Base-by-base conservation (phyloP, 2,888 invertebrate species). In the Archaeoteleia sp. region DNA sequence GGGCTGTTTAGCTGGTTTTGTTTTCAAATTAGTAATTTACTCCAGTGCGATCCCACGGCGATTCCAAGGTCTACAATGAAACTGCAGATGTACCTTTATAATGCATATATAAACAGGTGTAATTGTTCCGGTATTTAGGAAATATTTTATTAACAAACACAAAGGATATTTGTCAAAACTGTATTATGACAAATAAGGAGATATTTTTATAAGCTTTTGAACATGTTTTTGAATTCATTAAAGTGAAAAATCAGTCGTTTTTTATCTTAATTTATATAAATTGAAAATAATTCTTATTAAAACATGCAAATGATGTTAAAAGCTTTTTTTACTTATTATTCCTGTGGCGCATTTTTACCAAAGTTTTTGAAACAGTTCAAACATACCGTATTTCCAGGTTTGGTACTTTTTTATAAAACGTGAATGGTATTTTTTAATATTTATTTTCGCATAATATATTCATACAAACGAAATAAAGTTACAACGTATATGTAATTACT, bases 11-110 rank as follows among this genome's bases (percentile, higher is more conserved):
- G 34, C 35, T 37, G 42, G 39, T 39, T 46, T 46, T 46, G 29
- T 55, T 55, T 55, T 55, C 30, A 25, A 55, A 55, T 39, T 46
- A 46, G 39, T 55, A 55, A 55, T 55, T 55, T 55, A 55, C 39
- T 39, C 46, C 55, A 7, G 4, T 35, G 27, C 35, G 35, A 34
- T 46, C 46, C 48, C 57, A 48, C 6, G 12, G 27, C 25, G 46
- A 23, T 7, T 20, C 8, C 3, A 14, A n/a, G n/a, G n/a, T n/a
- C n/a, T n/a, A n/a, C 17, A 46, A 45, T 57, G 39, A 46, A 46
- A 39, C 27, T 39, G 23, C 39, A 25, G 34, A 23, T 14, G 35
- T 7, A 46, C 29, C 20, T 30, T 35, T 32, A 30, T 39, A 45
- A 57, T 45, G 29, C n/a, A 20, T 13, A 29, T 14, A 39, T 32